A percentile compares a stretch with the other conserved stretches of the same genome.
These are phyloP conservation scores for Nipponia nippon DNA, from an alignment of 2,113 vertebrate genomes.

Conservation along the genomic window DNA sequence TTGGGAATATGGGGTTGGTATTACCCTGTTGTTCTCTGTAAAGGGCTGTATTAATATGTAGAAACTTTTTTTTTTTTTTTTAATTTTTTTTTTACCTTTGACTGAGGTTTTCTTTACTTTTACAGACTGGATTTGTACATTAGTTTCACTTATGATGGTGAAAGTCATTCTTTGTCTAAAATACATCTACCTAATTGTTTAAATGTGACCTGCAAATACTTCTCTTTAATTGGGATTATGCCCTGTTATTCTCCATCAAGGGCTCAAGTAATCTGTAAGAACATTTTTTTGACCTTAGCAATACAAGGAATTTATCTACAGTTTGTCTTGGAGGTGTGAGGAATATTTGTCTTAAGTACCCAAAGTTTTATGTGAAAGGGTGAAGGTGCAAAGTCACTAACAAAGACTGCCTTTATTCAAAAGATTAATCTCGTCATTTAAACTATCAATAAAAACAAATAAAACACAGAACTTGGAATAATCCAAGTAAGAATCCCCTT, in stretches of 20 bases:
- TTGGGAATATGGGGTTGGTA: background rate
- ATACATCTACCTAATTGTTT: too few relatives aligned
- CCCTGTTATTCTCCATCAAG: too few relatives aligned
- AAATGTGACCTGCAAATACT: too few relatives aligned
- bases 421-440: slow-evolving; percentile 19
- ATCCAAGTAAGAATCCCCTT: slow-evolving; percentile 41
- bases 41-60: background rate
- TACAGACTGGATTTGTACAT: too few relatives aligned
- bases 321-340: background rate
- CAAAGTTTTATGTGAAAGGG: background rate
- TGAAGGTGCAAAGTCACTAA: slow-evolving; percentile 31
- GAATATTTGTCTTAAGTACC: slow-evolving; percentile 4
- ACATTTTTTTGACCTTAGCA: background rate
- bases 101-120: too few relatives aligned
- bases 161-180: too few relatives aligned
- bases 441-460: slow-evolving; percentile 9
- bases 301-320: background rate
- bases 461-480: slow-evolving; percentile 13
- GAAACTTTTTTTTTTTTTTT: too few relatives aligned
- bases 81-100: too few relatives aligned
- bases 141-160: too few relatives aligned
- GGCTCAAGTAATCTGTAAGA: too few relatives aligned
- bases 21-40: background rate
- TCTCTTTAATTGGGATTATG: too few relatives aligned
- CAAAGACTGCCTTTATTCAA: slow-evolving; percentile 36